Conservation (phyloP, 1,140 invertebrate species). For the Mamestra configurata region DNA sequence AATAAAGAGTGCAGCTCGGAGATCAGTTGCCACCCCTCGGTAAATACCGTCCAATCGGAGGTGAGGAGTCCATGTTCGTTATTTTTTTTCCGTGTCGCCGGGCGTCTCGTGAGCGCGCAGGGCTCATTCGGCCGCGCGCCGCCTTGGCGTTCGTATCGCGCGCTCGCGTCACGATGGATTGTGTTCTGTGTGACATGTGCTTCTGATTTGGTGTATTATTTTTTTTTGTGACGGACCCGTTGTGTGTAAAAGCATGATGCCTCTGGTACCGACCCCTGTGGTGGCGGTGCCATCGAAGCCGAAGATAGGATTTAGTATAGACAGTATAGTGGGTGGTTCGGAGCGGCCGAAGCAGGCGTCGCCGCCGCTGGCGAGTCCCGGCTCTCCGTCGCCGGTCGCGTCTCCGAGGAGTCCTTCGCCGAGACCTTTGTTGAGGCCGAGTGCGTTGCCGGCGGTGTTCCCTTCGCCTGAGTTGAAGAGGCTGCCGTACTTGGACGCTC, state of each 20-base stretch:
- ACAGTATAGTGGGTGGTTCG: slow-evolving; percentile 95
- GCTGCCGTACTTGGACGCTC: slow-evolving; percentile 88
- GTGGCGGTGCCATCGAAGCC: slow-evolving; percentile 95
- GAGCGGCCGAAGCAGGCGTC: slow-evolving; percentile 83
- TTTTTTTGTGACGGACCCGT: slow-evolving; percentile 74
- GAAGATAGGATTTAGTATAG: slow-evolving; percentile 98
- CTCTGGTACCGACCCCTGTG: slow-evolving; percentile 95
- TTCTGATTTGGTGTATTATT: slow-evolving; percentile 79
- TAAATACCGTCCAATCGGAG: slow-evolving; percentile 68
- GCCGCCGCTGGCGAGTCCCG: slow-evolving; percentile 85
- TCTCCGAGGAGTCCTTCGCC: slow-evolving; percentile 87
- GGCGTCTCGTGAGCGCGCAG: slow-evolving; percentile 59
- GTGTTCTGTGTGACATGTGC: slow-evolving; percentile 82
- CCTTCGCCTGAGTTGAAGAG: slow-evolving; percentile 90
- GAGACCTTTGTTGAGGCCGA: slow-evolving; percentile 87
- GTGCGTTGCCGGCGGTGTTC: slow-evolving; percentile 88
- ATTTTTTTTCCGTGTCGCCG: slow-evolving; percentile 69
- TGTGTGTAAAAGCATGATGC: slow-evolving; percentile 92
- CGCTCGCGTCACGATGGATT: slow-evolving; percentile 83
- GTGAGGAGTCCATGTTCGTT: slow-evolving; percentile 73
- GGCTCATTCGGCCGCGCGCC: slow-evolving; percentile 85
- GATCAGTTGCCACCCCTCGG: slow-evolving; percentile 67
- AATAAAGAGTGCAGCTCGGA: slow-evolving; percentile 67
- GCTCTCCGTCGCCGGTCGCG: slow-evolving; percentile 83
- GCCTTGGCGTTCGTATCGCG: slow-evolving; percentile 82